Base-by-base conservation (phyloP, 1,140 invertebrate species). In the Phenacoccus solenopsis region DNA sequence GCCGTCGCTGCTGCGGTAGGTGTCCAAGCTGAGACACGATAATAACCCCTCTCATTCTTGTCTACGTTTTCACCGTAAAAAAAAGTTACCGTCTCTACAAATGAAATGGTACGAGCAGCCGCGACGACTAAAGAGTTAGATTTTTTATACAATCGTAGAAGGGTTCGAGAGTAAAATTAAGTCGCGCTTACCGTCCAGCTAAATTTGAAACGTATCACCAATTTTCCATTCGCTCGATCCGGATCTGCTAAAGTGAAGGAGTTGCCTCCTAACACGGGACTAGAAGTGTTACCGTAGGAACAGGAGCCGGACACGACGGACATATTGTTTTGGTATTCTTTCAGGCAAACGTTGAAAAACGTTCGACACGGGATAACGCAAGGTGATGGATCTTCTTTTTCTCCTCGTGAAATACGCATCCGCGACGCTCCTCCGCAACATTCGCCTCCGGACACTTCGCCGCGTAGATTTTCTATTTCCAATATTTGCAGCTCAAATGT, bases 401-500 rank as follows among this genome's bases (percentile, higher is more conserved):
- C 56, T 4, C 56, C 56, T 13, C 21, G 21, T 22, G 59, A 64
- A 9, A 20, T n/a, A 32, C 21, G 70, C 71, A 70, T 72, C 76
- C 1, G 59, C 27, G 24, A 21, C 61, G 22, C 76, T 76, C 85
- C 83, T 70, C 89, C 90, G 81, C 93, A 94, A 82, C 91, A 94
- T 77, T 83, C 84, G 73, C 90, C 91, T 76, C 84, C 85, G 72
- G 88, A 83, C 75, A 92, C 82, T 79, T 90, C 88, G 74, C 90
- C 89, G 72, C 89, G 85, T 76, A 87, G 87, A 82, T 94, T 96
- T 78, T 88, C 87, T 78, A 94, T 87, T 80, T 91, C 90, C 76
- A 93, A 85, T 77, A 94, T 89, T 82, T 94, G 90, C 77, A 94
- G 86, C 84, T 95, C 91, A 83, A 94, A 94, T 80, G 88, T 89